phyloP scores from a whole-genome alignment of 2,113 vertebrate species.

The Gnathonemus longibarbis region DNA sequence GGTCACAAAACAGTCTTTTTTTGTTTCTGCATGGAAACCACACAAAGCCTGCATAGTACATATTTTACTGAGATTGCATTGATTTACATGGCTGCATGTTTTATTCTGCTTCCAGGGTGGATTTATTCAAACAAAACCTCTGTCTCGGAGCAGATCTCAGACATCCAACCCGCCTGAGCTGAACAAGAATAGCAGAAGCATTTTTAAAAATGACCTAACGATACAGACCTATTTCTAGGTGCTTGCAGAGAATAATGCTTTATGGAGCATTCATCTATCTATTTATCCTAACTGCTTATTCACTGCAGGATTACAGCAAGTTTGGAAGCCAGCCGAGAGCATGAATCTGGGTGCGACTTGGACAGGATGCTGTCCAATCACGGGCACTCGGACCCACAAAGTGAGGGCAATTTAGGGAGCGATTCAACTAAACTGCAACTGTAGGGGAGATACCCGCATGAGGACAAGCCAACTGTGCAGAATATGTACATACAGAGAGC shows the following conservation, averaged over 20 bases:
- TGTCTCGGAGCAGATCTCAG: not conserved
- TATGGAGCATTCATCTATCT: not conserved
- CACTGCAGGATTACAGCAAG: not conserved
- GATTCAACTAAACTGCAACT: not conserved
- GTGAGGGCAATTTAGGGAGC: not conserved
- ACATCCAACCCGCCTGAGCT: not conserved
- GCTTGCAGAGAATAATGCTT: not conserved
- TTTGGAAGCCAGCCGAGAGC: not conserved
- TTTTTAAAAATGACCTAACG: not conserved
- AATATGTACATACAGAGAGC: not conserved
- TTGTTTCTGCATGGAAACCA: constrained; percentile 8
- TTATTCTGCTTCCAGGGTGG: not conserved
- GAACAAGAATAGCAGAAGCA: not conserved
- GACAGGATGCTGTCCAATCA: not conserved
- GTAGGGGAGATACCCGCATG: not conserved
- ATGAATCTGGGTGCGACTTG: not conserved
- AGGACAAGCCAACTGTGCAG: not conserved
- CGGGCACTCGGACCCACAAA: not conserved
- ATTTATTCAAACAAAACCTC: not conserved
- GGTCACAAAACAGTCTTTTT: constrained; percentile 4
- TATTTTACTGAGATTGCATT: not conserved
- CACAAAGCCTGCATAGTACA: not conserved
- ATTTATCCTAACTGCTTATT: not conserved
- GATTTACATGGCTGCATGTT: not conserved
- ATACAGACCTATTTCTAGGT: not conserved